Base-by-base conservation (phyloP, 2,113 vertebrate species). In the Podiceps cristatus region DNA sequence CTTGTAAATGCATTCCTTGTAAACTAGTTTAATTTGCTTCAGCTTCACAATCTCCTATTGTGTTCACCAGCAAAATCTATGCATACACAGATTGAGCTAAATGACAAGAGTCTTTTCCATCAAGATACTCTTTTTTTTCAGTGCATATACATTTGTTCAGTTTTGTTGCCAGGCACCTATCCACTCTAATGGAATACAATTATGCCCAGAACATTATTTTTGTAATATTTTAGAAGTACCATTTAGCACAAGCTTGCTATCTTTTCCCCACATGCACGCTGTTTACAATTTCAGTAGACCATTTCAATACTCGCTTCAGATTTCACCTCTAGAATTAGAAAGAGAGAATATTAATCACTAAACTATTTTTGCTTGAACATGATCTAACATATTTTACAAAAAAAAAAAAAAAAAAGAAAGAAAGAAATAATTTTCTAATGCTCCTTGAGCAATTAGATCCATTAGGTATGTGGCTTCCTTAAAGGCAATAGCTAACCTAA, bases 401-500 rank as follows among this genome's bases (percentile, higher is more conserved):
- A 31, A 47, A 37, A 37, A 37, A 37, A 37, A 37, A 37, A 37
- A 37, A 96, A 37, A 37, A 37, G 9, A 37, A 37, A 37, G 9
- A 37, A 37, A 37, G 9, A 37, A 37, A 37, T 37, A 8, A 94
- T 89, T 95, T 72, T 95, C 68, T 95, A 91, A 90, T 88, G 60
- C 35, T 96, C 69, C 84, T 90, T 85, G 60, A 96, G 87, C 84
- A 98, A 97, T 98, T 98, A 98, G 15, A 66, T 53, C 76, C 44
- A 96, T 98, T 97, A 97, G 93, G 84, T 93, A 59, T 82, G 78
- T 1, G 66, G 79, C 59, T 95, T 91, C 80, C 95, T 97, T 91
- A 97, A 98, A 96, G 47, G 66, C 75, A 93, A 33, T 52, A 74
- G 49, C 69, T 96, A 96, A 95, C 92, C 66, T 95, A 98, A 97